Conservation (phyloP, 2,113 vertebrate species). For the Anguilla japonica region DNA sequence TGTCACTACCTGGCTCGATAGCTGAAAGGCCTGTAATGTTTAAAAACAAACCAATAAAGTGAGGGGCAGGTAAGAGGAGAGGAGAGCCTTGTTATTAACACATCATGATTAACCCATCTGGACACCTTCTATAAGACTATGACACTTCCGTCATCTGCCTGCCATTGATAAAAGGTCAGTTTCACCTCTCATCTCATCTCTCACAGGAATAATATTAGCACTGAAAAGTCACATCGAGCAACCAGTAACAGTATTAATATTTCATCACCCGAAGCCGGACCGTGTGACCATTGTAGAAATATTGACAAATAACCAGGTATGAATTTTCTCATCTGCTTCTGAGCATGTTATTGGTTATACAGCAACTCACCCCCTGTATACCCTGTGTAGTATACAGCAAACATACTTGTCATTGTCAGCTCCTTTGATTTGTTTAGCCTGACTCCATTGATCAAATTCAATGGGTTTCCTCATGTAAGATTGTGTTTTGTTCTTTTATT, state of each 20-base stretch:
- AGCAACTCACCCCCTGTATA: background rate
- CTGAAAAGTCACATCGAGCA: background rate
- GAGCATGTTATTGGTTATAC: background rate
- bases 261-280: background rate
- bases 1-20: background rate
- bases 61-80: slow-evolving; percentile 39
- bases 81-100: slow-evolving; percentile 43
- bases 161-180: background rate
- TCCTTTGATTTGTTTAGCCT: background rate
- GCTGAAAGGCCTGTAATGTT: background rate
- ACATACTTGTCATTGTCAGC: slow-evolving; percentile 8
- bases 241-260: background rate
- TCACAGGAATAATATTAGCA: background rate
- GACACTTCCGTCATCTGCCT: slow-evolving; percentile 29
- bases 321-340: background rate
- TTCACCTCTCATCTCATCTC: slow-evolving; percentile 1
- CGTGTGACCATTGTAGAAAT: background rate
- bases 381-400: background rate
- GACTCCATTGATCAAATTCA: background rate
- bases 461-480: background rate
- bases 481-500: slow-evolving; percentile 13
- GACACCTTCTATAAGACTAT: slow-evolving; percentile 50
- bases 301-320: slow-evolving; percentile 3
- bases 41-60: background rate
- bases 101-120: slow-evolving; percentile 63